Base-by-base conservation (phyloP, 2,797 vertebrate genomes). In the Decapterus maruadsi region DNA sequence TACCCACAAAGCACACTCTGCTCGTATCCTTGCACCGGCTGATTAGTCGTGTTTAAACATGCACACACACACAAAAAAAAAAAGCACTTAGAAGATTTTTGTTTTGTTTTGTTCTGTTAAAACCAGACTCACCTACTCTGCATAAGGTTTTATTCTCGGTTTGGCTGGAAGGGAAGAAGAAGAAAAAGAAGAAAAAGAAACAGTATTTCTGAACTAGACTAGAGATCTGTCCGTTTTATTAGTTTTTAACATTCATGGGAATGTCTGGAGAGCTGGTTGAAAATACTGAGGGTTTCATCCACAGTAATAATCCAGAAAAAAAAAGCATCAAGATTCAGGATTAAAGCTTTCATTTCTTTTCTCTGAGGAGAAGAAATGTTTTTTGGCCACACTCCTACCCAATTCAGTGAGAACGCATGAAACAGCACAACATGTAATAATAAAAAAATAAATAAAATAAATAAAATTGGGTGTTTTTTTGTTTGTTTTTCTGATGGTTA, bases 21-120 rank as follows among this genome's bases (percentile, higher is more conserved):
- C 55, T 36, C 0, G 4, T 42, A 61, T 53, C 42, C 51, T 55
- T 29, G 40, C 51, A 45, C 63, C 8, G 40, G 67, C 50, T 70
- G 56, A 89, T 80, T 68, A 75, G 45, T 55, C 6, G 1, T 48
- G 65, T 71, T 84, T 72, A 64, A 75, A 75, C 80, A 76, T 78
- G 68, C 74, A 65, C 40, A 36, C 64, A 29, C 48, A 10, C 8
- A 66, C 70, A 13, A 36, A 68, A 22, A 53, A 10, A 38, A 66
- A 75, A 13, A 55, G 48, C 56, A 59, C 61, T 64, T 63, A 59
- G 17, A 75, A 77, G 29, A 53, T 36, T 73, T 40, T 16, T 26
- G 4, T 42, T 42, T 42, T 12, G 13, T 42, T 42, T 42, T 42
- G 11, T 12, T 42, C 12, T 42, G 4, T 42, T 42, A 17, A 17